Percentiles rank a stretch among this genome's conserved stretches.
Evolutionary conservation across 2,797 vertebrate genomes (phyloP).

Genomic region (Tadarida brasiliensis): DNA sequence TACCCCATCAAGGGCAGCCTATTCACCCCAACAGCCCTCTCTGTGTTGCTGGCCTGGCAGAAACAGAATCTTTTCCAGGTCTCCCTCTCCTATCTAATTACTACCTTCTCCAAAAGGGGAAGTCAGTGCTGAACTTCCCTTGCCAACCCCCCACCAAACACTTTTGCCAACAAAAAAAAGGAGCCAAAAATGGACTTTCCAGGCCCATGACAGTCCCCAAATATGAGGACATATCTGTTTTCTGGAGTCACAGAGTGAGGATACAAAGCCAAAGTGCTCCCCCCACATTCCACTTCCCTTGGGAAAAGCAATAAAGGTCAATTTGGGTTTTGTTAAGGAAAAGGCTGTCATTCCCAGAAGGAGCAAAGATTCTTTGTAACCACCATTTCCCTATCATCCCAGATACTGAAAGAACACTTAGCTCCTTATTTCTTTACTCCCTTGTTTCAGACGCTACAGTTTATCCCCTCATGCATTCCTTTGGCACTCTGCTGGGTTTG

Average conservation of each 20-base stretch:
- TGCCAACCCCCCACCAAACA: background rate
- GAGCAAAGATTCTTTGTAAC: background rate
- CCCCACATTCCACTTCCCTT: background rate
- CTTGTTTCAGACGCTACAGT: background rate
- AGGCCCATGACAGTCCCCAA: background rate
- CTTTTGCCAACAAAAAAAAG: constrained; percentile 44
- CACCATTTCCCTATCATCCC: background rate
- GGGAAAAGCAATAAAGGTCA: constrained; percentile 1
- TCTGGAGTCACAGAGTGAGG: background rate
- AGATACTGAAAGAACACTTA: background rate
- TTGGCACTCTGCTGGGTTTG: background rate
- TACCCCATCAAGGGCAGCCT: background rate
- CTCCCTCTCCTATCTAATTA: background rate
- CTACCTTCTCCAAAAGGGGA: constrained; percentile 32
- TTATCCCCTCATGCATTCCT: background rate
- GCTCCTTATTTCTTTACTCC: background rate
- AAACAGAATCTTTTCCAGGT: background rate
- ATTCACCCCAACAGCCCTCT: background rate
- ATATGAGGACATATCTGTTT: constrained; percentile 47
- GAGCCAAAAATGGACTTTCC: constrained; percentile 50
- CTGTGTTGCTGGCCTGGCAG: background rate
- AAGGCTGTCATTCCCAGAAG: constrained; percentile 9
- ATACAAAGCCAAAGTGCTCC: background rate
- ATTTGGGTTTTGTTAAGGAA: background rate
- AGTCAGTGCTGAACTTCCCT: background rate